Percentiles rank a stretch among this genome's conserved stretches.
Evolutionary conservation across 2,888 invertebrate genomes (phyloP).

Genomic region (Molanna angustata): DNA sequence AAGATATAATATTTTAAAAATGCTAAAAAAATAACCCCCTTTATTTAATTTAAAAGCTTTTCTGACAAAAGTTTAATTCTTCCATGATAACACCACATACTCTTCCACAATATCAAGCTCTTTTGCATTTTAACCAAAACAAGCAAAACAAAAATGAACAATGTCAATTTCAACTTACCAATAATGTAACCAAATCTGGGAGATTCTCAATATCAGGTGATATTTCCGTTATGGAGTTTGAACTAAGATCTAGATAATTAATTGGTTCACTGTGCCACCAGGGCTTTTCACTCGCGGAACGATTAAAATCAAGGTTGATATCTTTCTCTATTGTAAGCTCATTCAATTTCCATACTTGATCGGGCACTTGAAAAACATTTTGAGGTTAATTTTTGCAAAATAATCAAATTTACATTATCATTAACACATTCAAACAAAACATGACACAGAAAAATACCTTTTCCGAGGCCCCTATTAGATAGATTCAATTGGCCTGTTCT

Average conservation of each 20-base stretch:
- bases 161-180: conserved; percentile 51
- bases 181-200: conserved; percentile 64
- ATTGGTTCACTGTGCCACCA: conserved; percentile 88
- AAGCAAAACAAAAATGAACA: background rate
- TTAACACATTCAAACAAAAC: no score
- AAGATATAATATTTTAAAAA: background rate
- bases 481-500: conserved; percentile 79
- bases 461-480: conserved; percentile 67
- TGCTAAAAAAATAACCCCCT: background rate
- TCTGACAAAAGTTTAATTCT: no score
- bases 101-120: no score
- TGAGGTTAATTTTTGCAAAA: background rate
- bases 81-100: no score
- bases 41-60: no score
- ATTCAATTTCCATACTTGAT: conserved; percentile 71
- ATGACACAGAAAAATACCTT: conserved; percentile 62
- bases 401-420: no score
- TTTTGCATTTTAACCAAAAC: no score
- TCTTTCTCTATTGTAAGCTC: conserved; percentile 61
- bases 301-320: conserved; percentile 60
- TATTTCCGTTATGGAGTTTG: conserved; percentile 64
- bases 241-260: conserved; percentile 73
- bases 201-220: conserved; percentile 64
- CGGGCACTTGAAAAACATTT: conserved; percentile 58
- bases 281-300: conserved; percentile 55